Conservation (phyloP, 2,113 vertebrate species). For the Brienomyrus longianalis region DNA sequence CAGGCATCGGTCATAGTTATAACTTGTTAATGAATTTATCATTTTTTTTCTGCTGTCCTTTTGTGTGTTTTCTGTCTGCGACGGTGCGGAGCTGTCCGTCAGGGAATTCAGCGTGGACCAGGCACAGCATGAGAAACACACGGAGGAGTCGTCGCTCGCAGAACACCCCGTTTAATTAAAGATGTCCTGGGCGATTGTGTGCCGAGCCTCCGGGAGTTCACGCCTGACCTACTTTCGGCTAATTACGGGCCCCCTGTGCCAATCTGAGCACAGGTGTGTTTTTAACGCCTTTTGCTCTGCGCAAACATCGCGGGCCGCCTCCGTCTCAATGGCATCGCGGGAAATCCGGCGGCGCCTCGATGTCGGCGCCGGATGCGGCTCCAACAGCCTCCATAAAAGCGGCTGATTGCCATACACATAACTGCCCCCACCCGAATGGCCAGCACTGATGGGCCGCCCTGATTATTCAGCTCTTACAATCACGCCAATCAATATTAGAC, state of each 20-base stretch:
- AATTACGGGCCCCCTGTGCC: neutral
- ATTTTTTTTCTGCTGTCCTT: neutral
- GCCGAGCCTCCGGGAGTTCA: neutral
- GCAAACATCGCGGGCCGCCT: neutral
- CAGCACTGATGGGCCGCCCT: neutral
- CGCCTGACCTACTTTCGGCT: conserved; percentile 14
- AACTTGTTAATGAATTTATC: neutral
- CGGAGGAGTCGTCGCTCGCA: neutral
- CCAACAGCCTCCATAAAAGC: neutral
- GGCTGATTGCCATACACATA: neutral
- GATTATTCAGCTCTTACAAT: conserved; percentile 10
- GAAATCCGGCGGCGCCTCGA: neutral
- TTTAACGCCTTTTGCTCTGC: neutral
- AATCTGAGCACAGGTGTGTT: conserved; percentile 7
- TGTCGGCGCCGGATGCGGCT: neutral
- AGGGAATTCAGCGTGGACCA: neutral
- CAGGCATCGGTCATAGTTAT: neutral
- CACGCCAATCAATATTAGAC: neutral
- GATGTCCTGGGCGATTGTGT: neutral
- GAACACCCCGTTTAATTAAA: conserved; percentile 21
- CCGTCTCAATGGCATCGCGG: neutral
- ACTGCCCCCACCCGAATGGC: neutral
- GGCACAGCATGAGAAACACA: neutral
- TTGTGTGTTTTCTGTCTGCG: neutral
- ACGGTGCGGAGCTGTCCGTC: neutral